Base-by-base conservation (phyloP, 2,113 vertebrate species). In the Phrynosoma blainvillii region DNA sequence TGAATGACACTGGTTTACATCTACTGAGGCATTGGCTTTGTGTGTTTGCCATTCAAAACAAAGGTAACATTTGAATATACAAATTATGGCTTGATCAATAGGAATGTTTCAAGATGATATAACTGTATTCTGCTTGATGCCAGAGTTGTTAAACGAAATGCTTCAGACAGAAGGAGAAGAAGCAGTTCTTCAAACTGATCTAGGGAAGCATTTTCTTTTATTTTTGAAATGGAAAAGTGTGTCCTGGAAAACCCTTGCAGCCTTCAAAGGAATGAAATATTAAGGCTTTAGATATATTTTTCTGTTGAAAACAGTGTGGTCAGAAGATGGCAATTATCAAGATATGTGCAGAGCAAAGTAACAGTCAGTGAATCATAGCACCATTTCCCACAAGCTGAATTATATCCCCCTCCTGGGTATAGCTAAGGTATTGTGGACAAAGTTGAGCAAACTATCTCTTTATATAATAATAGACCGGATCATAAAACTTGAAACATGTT, bases 371-470 rank as follows among this genome's bases (percentile, higher is more conserved):
- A 74, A 40, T 81, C 82, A 73, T 52, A 90, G 90, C 20, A 59
- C 8, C 47, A 65, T 88, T 92, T 90, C 79, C 23, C 86, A 89
- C 25, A 79, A 90, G 12, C 12, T 79, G n/a, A 89, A 85, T 86
- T 88, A 87, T 70, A 81, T 3, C 59, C 86, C 66, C 79, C 23
- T 81, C 59, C 81, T 62, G 36, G 85, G 36, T 59, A 59, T 0
- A 82, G 52, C 90, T 87, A 91, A 90, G 83, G 74, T 80, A 74
- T 32, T 81, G 77, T 32, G 75, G 79, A 42, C 1, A 42, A 91
- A 89, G 81, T 83, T 87, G 89, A 92, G 84, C 52, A 90, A 84
- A 84, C 1, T 52, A 84, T 87, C 18, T 71, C 92, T 77, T 89
- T 90, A 20, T 27, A 73, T 89, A 82, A 65, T 30, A 74, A 80